Percentiles rank a stretch among this genome's conserved stretches.
Evolutionary conservation across 2,113 vertebrate genomes (phyloP).

Genomic region (Myotis davidii): DNA sequence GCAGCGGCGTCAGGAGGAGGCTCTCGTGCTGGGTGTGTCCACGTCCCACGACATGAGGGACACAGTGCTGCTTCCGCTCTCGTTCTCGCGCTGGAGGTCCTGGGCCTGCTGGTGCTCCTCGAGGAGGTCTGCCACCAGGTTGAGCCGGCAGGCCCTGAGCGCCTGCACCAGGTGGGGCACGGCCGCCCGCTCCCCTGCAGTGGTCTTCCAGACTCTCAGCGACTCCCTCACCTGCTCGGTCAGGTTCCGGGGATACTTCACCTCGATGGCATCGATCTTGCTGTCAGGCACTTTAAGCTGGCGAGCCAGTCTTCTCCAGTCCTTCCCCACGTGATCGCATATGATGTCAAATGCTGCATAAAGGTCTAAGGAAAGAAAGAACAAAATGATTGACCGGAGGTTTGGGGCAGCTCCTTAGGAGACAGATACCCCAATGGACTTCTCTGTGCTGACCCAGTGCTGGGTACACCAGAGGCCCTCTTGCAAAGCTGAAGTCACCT

Average conservation of each 20-base stretch:
- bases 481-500: rapidly evolving
- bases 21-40: rapidly evolving
- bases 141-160: constrained; percentile 85
- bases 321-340: constrained; percentile 81
- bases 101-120: constrained; percentile 52
- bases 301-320: constrained; percentile 88
- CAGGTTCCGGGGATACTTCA: constrained; percentile 78
- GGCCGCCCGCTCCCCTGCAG: constrained; percentile 73
- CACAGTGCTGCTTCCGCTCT: rapidly evolving
- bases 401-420: rapidly evolving
- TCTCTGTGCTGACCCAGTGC: background rate
- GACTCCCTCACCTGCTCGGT: constrained; percentile 84
- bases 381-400: background rate
- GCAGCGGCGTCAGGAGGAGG: background rate
- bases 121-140: constrained; percentile 89
- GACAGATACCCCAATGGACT: rapidly evolving
- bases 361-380: constrained; percentile 81
- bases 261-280: constrained; percentile 84
- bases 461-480: background rate
- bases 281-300: constrained; percentile 84
- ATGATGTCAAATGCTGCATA: constrained; percentile 82
- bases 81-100: rapidly evolving
- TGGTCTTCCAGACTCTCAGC: constrained; percentile 87
- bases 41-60: background rate
- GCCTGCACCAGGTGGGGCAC: constrained; percentile 82